A percentile compares a stretch with the other conserved stretches of the same genome.
Evolutionary conservation across 2,797 vertebrate species (phyloP).

Genomic region (Delichon dasypus): DNA sequence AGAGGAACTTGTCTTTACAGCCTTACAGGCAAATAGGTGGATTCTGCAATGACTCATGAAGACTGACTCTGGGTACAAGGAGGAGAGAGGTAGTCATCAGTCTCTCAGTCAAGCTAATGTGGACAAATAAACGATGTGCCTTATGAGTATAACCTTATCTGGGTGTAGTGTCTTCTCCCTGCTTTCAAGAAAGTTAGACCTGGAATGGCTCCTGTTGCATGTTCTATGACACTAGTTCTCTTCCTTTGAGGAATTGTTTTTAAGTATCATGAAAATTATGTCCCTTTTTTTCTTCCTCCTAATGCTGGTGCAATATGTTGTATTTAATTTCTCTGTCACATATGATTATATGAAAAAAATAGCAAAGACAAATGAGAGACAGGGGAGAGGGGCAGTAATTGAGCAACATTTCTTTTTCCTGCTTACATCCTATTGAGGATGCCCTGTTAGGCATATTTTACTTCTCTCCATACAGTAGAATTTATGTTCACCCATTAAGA

Average conservation of each 20-base stretch:
- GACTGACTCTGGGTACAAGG: neutral
- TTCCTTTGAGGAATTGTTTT: neutral
- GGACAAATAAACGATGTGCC: neutral
- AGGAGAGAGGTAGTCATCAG: neutral
- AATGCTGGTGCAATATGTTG: neutral
- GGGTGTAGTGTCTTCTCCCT: neutral
- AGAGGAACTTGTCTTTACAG: neutral
- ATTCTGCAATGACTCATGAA: neutral
- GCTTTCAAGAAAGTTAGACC: neutral
- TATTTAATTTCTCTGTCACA: neutral
- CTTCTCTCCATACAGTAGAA: neutral
- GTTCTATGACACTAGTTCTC: neutral
- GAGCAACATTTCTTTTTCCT: neutral
- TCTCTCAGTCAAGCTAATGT: neutral
- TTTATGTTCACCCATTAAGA: neutral
- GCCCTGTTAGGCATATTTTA: neutral
- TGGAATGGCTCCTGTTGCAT: neutral
- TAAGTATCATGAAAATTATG: neutral
- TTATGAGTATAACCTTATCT: neutral
- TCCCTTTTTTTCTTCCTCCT: neutral
- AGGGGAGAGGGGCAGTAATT: neutral
- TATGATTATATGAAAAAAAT: neutral
- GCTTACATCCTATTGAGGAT: neutral
- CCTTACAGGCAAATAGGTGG: neutral
- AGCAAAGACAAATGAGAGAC: neutral